A percentile compares a stretch with the other conserved stretches of the same genome.
Evolutionary conservation across 2,113 vertebrate genomes (phyloP).

Genomic region (human): GRCh38 chr3:76196501-76197000

Average conservation of each 20-base stretch:
- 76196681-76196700: background rate
- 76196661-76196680: background rate
- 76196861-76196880: slow-evolving; percentile 54
- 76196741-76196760: background rate
- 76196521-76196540: background rate
- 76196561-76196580: slow-evolving; percentile 6
- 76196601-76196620: background rate
- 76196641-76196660: background rate
- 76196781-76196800: background rate
- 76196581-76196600: background rate
- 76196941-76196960: background rate
- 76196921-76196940: slow-evolving; percentile 35
- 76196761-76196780: background rate
- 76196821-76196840: slow-evolving; percentile 51
- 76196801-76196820: slow-evolving; percentile 20
- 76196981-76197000: background rate
- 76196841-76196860: slow-evolving; percentile 46
- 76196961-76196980: background rate
- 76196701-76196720: background rate
- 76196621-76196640: background rate
- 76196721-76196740: background rate
- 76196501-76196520: background rate
- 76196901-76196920: slow-evolving; percentile 46
- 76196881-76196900: slow-evolving; percentile 52
- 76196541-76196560: background rate